Evolutionary conservation across 2,797 vertebrate species (phyloP).

Genomic region (Smutsia temminckii): DNA sequence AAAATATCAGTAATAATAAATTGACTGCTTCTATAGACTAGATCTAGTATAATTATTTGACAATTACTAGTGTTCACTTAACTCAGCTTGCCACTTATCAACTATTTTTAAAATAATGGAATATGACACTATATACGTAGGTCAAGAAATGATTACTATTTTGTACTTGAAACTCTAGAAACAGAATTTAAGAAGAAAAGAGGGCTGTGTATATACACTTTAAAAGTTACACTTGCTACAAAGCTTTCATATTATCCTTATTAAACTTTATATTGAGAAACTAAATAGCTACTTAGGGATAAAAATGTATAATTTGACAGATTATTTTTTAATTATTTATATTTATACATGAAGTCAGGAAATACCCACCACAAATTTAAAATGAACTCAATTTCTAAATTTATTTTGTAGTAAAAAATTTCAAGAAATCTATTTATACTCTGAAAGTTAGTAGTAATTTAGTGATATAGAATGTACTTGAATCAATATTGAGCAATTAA

Average conservation of each 20-base stretch:
- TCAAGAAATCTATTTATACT: constrained; percentile 44
- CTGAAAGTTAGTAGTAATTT: constrained; percentile 56
- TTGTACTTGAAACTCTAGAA: constrained; percentile 17
- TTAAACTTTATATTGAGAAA: constrained; percentile 22
- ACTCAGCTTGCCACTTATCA: not conserved
- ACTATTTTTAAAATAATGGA: not conserved
- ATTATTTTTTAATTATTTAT: constrained; percentile 28
- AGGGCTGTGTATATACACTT: not conserved
- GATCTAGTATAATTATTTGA: not conserved
- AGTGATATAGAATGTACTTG: not conserved
- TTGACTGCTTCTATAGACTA: not conserved
- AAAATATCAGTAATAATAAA: not conserved
- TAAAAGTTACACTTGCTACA: not conserved
- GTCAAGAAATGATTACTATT: constrained; percentile 40
- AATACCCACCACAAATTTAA: constrained; percentile 53
- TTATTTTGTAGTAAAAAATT: constrained; percentile 24
- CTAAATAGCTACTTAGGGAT: constrained; percentile 34
- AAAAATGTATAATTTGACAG: constrained; percentile 8
- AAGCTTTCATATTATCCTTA: constrained; percentile 25
- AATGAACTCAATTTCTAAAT: constrained; percentile 55
- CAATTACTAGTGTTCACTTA: not conserved
- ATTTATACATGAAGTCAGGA: constrained; percentile 50
- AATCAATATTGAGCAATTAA: constrained; percentile 7
- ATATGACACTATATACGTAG: not conserved
- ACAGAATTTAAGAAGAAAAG: constrained; percentile 54